A percentile compares a stretch with the other conserved stretches of the same genome.
These are phyloP conservation scores for Hydrochoerus hydrochaeris DNA, from an alignment of 2,113 vertebrate genomes.

Conservation along the genomic window DNA sequence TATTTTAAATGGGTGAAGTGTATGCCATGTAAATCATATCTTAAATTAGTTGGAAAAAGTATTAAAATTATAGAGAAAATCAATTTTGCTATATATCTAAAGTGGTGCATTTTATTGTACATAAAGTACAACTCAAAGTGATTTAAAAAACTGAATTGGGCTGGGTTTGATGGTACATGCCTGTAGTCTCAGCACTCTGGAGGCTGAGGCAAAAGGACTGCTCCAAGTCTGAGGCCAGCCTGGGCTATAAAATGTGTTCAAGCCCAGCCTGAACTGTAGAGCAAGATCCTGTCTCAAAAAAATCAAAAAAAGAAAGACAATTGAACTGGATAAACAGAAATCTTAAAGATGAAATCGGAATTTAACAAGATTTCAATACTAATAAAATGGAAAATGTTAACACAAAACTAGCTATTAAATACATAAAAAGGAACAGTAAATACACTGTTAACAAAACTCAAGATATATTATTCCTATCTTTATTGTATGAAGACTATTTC, in stretches of 20 bases:
- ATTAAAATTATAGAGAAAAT: not conserved
- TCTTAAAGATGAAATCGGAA: conserved; percentile 12
- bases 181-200: not conserved
- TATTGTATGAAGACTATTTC: conserved; percentile 40
- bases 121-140: not conserved
- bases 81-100: conserved; percentile 25
- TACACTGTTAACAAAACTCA: conserved; percentile 14
- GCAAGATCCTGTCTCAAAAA: not conserved
- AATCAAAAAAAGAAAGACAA: not conserved
- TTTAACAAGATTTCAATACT: conserved; percentile 54
- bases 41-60: not conserved
- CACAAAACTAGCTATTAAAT: not conserved
- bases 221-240: not conserved
- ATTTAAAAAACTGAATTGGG: not conserved
- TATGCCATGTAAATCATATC: not conserved
- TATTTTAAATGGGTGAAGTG: not conserved
- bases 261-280: not conserved
- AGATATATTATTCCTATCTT: conserved; percentile 55
- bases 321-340: not conserved
- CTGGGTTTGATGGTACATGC: not conserved
- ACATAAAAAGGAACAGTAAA: not conserved
- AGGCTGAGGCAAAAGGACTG: not conserved
- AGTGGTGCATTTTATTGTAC: conserved; percentile 11
- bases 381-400: conserved; percentile 15
- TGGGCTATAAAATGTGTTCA: not conserved